These are phyloP conservation scores for Germaria angustata DNA, from an alignment of 2,888 invertebrate species.

Conservation along the genomic window DNA sequence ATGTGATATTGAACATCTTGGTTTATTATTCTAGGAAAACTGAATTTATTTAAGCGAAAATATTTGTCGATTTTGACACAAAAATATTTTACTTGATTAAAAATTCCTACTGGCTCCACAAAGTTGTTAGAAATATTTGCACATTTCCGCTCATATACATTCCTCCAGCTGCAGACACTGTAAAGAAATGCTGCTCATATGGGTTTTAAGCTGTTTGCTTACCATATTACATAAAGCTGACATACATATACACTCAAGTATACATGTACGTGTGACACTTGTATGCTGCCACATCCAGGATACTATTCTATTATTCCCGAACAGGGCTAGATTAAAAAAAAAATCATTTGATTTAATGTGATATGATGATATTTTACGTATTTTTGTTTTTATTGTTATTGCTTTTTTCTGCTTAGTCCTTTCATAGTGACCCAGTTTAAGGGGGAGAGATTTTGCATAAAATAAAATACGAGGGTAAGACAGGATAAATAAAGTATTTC, in stretches of 20 bases:
- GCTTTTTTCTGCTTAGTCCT: not conserved
- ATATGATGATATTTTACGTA: constrained; percentile 40
- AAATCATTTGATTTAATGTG: constrained; percentile 65
- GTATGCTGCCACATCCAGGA: constrained; percentile 34
- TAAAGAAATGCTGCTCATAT: constrained; percentile 21
- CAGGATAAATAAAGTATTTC: too few relatives aligned
- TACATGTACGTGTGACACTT: not conserved
- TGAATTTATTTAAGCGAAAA: too few relatives aligned
- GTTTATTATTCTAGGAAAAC: too few relatives aligned
- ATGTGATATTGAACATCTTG: too few relatives aligned
- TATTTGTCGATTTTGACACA: too few relatives aligned
- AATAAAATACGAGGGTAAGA: not conserved
- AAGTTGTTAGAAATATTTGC: not conserved
- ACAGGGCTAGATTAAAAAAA: constrained; percentile 49
- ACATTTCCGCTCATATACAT: not conserved
- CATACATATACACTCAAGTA: not conserved
- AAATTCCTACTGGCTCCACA: not conserved
- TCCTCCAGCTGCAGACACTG: constrained; percentile 7
- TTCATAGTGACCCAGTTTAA: constrained; percentile 45
- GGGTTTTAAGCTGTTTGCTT: constrained; percentile 15
- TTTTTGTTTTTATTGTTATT: constrained; percentile 23
- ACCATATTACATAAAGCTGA: not conserved
- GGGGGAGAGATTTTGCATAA: not conserved
- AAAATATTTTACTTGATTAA: not conserved
- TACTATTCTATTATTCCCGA: constrained; percentile 59